Evolutionary conservation across 2,888 invertebrate species (phyloP), one percentile per base, ranked within the genome.

Genomic region (Andrena trimmerana): DNA sequence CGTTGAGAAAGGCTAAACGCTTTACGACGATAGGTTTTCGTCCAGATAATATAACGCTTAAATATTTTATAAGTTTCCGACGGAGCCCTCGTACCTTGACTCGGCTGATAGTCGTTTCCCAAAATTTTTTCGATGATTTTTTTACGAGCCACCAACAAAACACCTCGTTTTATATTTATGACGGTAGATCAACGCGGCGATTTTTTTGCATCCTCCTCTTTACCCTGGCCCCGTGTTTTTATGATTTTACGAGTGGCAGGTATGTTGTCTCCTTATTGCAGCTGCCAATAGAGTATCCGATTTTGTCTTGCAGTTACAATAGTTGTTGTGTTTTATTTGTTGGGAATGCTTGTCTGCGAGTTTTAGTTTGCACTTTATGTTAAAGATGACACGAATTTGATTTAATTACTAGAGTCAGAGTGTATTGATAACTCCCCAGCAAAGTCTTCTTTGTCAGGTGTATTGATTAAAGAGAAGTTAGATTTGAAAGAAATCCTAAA

Each of bases 111-210:
- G 60, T 54, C 33, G 68, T 74, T 62, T 63, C 16, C 68, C 7
- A 1, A 63, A 65, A 81, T 84, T 90, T 91, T 88, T 89, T 90
- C 90, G 83, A 92, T 90, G 54, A 90, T 88, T 90, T 88, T 91
- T 92, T 91, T 91, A 92, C 89, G 82, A 82, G 82, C 70, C 82
- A 72, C 69, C 72, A 69, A 90, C 90, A 91, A 91, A 92, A 90
- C 87, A 78, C 36, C 77, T 90, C 89, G 72, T 90, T 92, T 91
- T 86, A 86, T 85, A 85, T 92, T 93, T 93, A 92, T 88, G 90
- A 74, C 86, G 84, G 87, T 83, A 91, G 90, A 92, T 92, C 89
- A 92, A 89, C 84, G 81, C 65, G 48, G 74, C 57, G 20, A 68
- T 70, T 81, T 82, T 75, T 66, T 54, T 29, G 27, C 6, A 10